A percentile compares a stretch with the other conserved stretches of the same genome.
Conservation (phyloP, 2,888 invertebrate genomes). For the Plagodis pulveraria region DNA sequence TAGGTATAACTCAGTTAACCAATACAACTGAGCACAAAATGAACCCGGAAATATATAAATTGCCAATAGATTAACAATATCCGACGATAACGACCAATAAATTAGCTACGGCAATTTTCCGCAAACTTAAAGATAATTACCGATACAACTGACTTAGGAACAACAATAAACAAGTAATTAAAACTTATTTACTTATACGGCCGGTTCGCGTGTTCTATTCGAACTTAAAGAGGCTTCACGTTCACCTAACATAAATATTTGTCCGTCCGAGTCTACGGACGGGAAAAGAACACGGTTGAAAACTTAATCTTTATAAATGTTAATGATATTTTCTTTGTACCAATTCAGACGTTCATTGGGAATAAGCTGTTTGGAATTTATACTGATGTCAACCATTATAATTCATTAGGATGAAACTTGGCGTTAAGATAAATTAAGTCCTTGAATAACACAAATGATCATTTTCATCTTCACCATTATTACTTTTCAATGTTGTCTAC, state of each 20-base stretch:
- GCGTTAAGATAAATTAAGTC: neutral
- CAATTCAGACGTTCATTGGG: conserved; percentile 13
- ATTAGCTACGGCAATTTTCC: conserved; percentile 29
- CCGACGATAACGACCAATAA: conserved; percentile 18
- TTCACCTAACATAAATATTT: conserved; percentile 57
- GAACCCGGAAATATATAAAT: neutral
- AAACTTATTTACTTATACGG: conserved; percentile 66
- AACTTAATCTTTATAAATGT: conserved; percentile 40
- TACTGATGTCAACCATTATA: neutral
- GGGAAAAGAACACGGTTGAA: conserved; percentile 32
- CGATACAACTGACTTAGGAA: conserved; percentile 48
- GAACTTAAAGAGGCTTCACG: conserved; percentile 56
- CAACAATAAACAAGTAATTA: conserved; percentile 64
- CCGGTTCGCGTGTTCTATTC: conserved; percentile 61
- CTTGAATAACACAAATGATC: neutral
- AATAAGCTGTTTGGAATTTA: neutral
- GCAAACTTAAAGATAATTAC: conserved; percentile 38
- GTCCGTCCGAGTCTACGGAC: conserved; percentile 37
- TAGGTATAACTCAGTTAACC: too few species aligned
- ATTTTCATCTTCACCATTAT: too few species aligned
- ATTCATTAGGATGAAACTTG: neutral
- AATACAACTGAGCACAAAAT: neutral
- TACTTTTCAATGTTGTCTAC: too few species aligned
- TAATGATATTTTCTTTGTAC: conserved; percentile 28
- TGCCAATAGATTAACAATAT: conserved; percentile 9